These are phyloP conservation scores for Arctocebus calabarensis DNA, from an alignment of 2,797 vertebrate genomes.

Conservation along the genomic window DNA sequence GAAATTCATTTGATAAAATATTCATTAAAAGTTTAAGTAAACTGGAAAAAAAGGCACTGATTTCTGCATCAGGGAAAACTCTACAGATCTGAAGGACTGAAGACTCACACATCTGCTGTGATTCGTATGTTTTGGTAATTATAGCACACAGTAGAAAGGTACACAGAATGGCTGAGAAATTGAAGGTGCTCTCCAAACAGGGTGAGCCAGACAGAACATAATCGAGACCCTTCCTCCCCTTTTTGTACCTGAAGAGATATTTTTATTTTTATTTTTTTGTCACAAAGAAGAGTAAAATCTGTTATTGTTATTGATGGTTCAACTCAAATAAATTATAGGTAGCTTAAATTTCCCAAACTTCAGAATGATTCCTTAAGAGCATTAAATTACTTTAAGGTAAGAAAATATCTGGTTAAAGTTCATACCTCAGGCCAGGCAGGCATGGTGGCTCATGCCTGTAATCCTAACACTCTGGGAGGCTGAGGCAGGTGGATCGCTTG, in stretches of 20 bases:
- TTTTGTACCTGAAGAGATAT: not conserved
- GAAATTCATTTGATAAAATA: slow-evolving; percentile 82
- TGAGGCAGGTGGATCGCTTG: too few species aligned
- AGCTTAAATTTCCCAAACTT: not conserved
- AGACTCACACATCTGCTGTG: slow-evolving; percentile 36
- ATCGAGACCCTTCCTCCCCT: not conserved
- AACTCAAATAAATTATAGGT: not conserved
- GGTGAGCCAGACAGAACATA: not conserved
- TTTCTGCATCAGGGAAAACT: slow-evolving; percentile 57
- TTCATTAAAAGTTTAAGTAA: slow-evolving; percentile 82
- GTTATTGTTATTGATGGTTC: not conserved
- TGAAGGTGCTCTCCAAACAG: not conserved
- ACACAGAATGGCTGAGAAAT: not conserved
- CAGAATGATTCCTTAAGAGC: slow-evolving; percentile 10
- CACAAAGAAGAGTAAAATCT: not conserved
- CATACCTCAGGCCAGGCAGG: not conserved
- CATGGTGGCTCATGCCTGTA: too few species aligned
- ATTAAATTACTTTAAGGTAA: not conserved
- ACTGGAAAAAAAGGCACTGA: slow-evolving; percentile 30
- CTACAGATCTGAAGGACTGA: slow-evolving; percentile 38
- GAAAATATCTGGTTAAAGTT: not conserved
- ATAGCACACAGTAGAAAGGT: not conserved
- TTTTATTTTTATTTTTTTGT: not conserved
- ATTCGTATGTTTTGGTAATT: not conserved
- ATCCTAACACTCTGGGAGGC: too few species aligned